Conservation (phyloP, 53 echinoderm and acorn worm genomes). For the Holothuria leucospilota region DNA sequence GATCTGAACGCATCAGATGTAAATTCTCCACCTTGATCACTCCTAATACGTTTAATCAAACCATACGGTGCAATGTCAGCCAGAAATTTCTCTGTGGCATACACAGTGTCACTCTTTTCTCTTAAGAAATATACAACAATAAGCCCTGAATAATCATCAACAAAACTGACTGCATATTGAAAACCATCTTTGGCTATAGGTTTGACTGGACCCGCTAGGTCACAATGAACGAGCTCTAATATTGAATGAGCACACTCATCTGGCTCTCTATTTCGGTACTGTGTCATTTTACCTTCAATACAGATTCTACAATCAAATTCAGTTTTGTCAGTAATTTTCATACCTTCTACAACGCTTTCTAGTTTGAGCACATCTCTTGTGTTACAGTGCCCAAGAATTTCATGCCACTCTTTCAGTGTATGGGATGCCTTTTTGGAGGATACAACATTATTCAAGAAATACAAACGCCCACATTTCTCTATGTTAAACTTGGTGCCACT, state of each 20-base stretch:
- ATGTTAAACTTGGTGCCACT: constrained; percentile 33
- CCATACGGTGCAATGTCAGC: constrained; percentile 59
- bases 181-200: constrained; percentile 41
- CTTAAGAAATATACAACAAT: constrained; percentile 50
- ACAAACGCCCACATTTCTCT: constrained; percentile 38
- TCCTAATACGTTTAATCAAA: constrained; percentile 13
- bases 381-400: constrained; percentile 55
- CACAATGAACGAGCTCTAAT: constrained; percentile 61
- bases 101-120: constrained; percentile 48
- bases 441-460: constrained; percentile 26
- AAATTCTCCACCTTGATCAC: constrained; percentile 37
- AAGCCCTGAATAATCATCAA: constrained; percentile 53
- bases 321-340: constrained; percentile 41
- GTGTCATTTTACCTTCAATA: constrained; percentile 53
- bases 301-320: constrained; percentile 35
- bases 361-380: constrained; percentile 33
- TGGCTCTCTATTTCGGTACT: constrained; percentile 51
- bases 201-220: constrained; percentile 58
- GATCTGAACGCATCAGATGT: constrained; percentile 13
- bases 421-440: constrained; percentile 5
- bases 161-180: constrained; percentile 45
- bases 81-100: constrained; percentile 53
- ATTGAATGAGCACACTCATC: constrained; percentile 17
- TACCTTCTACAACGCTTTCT: constrained; percentile 48
- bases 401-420: constrained; percentile 43